These are phyloP conservation scores for Ctenochaetus hawaiiensis DNA, from an alignment of 2,797 vertebrate species.

Conservation along the genomic window DNA sequence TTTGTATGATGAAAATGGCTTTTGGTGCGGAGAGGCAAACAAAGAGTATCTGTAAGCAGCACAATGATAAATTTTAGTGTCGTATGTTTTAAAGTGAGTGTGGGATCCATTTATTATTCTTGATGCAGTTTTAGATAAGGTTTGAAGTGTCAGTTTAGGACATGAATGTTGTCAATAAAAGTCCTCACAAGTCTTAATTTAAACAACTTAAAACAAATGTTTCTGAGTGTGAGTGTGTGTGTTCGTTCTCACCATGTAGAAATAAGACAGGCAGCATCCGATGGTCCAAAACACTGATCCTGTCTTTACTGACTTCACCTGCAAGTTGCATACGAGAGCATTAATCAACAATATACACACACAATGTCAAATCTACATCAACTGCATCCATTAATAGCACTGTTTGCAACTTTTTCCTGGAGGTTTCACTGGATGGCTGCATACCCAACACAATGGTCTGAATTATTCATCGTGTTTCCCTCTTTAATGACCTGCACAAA, in stretches of 20 bases:
- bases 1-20: conserved; percentile 27
- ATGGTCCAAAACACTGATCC: conserved; percentile 98
- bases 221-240: not conserved
- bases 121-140: not conserved
- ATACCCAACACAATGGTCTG: conserved; percentile 24
- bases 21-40: not conserved
- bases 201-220: not conserved
- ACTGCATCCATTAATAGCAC: conserved; percentile 10
- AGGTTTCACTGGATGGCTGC: conserved; percentile 17
- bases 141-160: not conserved
- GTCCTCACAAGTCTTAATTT: not conserved
- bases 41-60: not conserved
- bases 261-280: conserved; percentile 97
- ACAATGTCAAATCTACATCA: not conserved
- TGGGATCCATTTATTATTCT: not conserved
- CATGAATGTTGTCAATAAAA: not conserved
- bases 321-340: conserved; percentile 3
- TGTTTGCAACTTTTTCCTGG: conserved; percentile 14
- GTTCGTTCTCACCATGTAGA: conserved; percentile 94
- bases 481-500: conserved; percentile 53
- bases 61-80: not conserved
- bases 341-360: conserved; percentile 22
- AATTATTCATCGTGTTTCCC: conserved; percentile 58
- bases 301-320: conserved; percentile 99
- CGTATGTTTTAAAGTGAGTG: not conserved